Evolutionary conservation across 2,797 vertebrate genomes (phyloP), one percentile per base, ranked within the genome.

Genomic region (Gymnoscopelus microlampas): DNA sequence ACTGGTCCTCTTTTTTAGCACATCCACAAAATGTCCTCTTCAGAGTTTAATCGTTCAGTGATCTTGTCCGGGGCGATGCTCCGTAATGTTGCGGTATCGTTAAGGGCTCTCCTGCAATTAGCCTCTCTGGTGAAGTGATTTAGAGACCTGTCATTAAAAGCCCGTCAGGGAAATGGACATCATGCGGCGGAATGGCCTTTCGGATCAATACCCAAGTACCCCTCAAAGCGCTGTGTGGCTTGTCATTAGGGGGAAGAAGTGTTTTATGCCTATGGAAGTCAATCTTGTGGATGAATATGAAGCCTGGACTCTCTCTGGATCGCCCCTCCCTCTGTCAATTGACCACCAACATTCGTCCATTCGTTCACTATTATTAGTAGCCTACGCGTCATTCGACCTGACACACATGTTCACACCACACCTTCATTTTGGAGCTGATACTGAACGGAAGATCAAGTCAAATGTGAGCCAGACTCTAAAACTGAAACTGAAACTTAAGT

Each of bases 191-290:
- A 90, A 86, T 71, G 80, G 76, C 65, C 64, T 61, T 69, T 23
- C 10, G 66, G 87, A 91, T 93, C 91, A 57, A 93, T 92, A 89
- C 35, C 23, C 12, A 65, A 79, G 85, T 71, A 86, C 87, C 84
- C 85, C 76, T 82, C 76, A 70, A 63, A 79, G 78, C 58, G 55
- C 65, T 50, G 60, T 53, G 77, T 56, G 53, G 76, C 81, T 66
- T 14, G 65, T 74, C 59, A 53, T 82, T 60, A 71, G 55, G 51
- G 74, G 55, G 51, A 71, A 70, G 60, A 77, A 39, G 60, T 66
- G 19, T 61, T 44, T 79, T 13, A 44, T 69, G 69, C 60, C 76
- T 55, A 67, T 62, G 62, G 60, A 68, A 44, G 39, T 44, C 39
- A 44, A 10, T 44, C 8, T 44, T 8, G 39, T 44, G 39, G 39